Conservation (phyloP, 2,797 vertebrate genomes). For the Hippoglossus hippoglossus region DNA sequence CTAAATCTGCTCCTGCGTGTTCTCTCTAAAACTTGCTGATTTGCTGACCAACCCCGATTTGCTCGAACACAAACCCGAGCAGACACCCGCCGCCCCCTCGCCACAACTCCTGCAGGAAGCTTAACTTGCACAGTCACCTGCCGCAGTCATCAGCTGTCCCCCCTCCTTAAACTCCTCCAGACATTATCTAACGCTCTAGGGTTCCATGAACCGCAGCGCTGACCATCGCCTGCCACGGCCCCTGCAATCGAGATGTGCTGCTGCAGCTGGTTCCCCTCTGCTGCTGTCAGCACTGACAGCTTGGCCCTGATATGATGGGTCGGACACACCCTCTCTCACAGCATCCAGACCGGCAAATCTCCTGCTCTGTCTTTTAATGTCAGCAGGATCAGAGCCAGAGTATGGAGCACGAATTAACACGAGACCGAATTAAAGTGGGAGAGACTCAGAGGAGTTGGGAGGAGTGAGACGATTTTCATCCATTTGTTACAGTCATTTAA, state of each 20-base stretch:
- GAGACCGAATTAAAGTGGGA: conserved; percentile 21
- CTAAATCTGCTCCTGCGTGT: conserved; percentile 3
- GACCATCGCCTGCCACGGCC: conserved; percentile 39
- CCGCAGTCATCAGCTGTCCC: conserved; percentile 62
- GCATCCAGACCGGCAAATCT: conserved; percentile 37
- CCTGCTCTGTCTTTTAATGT: conserved; percentile 39
- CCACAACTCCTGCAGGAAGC: neutral
- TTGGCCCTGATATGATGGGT: conserved; percentile 66
- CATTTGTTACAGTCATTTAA: neutral
- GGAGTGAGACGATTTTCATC: neutral
- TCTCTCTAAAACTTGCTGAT: conserved; percentile 26
- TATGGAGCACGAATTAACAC: conserved; percentile 18
- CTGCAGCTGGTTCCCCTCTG: conserved; percentile 64
- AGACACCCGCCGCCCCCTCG: conserved; percentile 23
- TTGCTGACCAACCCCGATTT: conserved; percentile 39
- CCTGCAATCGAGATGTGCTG: conserved; percentile 66
- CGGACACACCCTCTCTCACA: conserved; percentile 53
- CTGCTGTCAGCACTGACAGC: conserved; percentile 71
- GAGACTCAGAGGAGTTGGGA: neutral
- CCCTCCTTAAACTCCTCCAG: conserved; percentile 44
- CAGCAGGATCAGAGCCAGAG: conserved; percentile 57
- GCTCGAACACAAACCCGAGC: conserved; percentile 34
- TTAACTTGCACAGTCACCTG: conserved; percentile 52
- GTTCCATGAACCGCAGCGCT: conserved; percentile 22
- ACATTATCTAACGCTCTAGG: conserved; percentile 46